Percentiles rank a stretch among this genome's conserved stretches.
Evolutionary conservation across 2,888 invertebrate genomes (phyloP).

Genomic region (Andricus curvator): DNA sequence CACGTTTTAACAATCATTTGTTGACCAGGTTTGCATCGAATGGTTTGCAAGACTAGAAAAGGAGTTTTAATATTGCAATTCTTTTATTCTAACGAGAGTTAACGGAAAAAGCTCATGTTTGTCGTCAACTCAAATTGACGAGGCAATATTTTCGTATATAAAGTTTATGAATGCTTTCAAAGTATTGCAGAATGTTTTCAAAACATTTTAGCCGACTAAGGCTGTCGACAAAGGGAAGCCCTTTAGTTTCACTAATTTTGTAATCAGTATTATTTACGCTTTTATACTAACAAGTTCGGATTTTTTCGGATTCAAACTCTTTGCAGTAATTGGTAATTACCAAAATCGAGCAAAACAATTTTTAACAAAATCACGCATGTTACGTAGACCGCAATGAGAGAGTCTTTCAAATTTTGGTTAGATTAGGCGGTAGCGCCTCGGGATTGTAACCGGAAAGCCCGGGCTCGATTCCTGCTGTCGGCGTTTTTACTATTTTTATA

Average conservation of each 20-base stretch:
- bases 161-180: constrained; percentile 41
- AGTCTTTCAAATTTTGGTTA: no score
- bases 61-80: background rate
- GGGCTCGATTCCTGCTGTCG: no score
- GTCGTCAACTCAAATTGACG: constrained; percentile 16
- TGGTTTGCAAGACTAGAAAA: background rate
- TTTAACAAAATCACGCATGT: no score
- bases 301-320: no score
- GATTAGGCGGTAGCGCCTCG: no score
- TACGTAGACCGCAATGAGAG: no score
- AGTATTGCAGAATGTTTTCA: constrained; percentile 23
- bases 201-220: background rate
- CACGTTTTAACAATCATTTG: background rate
- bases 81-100: constrained; percentile 4
- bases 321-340: no score
- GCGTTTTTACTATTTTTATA: no score
- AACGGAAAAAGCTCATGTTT: background rate
- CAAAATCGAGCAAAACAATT: no score
- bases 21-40: background rate
- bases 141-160: constrained; percentile 50
- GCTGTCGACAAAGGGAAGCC: background rate
- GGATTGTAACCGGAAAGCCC: no score
- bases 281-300: no score
- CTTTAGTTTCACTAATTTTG: constrained; percentile 1
- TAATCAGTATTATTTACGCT: no score